Conservation (phyloP, 1,140 invertebrate genomes). For the Dufourea novaeangliae region DNA sequence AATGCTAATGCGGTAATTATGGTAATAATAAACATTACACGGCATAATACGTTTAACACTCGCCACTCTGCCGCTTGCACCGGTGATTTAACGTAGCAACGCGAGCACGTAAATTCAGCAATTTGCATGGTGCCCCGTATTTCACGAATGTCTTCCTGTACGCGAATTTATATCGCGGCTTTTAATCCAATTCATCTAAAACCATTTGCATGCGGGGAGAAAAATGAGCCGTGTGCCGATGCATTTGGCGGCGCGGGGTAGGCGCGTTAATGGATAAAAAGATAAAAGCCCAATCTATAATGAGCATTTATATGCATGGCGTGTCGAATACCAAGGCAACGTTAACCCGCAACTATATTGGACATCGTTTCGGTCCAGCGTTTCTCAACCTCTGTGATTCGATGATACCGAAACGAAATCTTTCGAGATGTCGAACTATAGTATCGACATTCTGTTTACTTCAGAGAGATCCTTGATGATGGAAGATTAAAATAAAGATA, state of each 20-base stretch:
- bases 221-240: conserved; percentile 14
- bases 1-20: conserved; percentile 43
- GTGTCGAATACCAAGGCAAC: conserved; percentile 15
- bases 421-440: background rate
- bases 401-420: background rate
- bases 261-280: conserved; percentile 29
- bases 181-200: conserved; percentile 35
- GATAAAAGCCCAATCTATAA: conserved; percentile 19
- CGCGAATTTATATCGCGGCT: conserved; percentile 10
- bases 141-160: conserved; percentile 28
- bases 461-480: too few relatives aligned
- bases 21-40: conserved; percentile 46
- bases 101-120: conserved; percentile 43
- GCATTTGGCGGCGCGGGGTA: background rate
- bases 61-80: background rate
- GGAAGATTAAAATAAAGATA: too few relatives aligned
- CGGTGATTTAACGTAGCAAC: conserved; percentile 42
- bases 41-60: conserved; percentile 25
- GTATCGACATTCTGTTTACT: too few relatives aligned
- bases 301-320: conserved; percentile 16
- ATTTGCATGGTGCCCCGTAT: conserved; percentile 45
- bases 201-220: conserved; percentile 6
- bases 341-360: background rate
- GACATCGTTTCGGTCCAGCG: background rate
- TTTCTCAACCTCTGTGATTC: background rate